phyloP scores from a whole-genome alignment of 2,888 invertebrate genomes.

The Lithophane leautieri region DNA sequence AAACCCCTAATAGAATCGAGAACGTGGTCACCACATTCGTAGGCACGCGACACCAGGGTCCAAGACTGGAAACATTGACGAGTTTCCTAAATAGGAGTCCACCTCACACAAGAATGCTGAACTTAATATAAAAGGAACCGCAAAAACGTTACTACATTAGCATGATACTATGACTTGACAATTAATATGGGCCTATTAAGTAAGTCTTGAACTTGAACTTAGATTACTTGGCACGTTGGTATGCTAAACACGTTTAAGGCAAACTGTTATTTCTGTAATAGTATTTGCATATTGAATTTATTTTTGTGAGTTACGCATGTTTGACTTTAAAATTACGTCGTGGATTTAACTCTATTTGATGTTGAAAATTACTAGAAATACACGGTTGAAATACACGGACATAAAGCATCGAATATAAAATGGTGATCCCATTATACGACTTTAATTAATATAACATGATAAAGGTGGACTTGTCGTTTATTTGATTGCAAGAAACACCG shows the following conservation, averaged over 20 bases:
- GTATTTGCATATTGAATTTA: slow-evolving; percentile 15
- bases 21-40: slow-evolving; percentile 65
- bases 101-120: slow-evolving; percentile 74
- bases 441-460: slow-evolving; percentile 62
- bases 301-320: slow-evolving; percentile 4
- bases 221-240: slow-evolving; percentile 21
- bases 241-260: slow-evolving; percentile 41
- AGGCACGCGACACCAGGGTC: slow-evolving; percentile 80
- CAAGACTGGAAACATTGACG: slow-evolving; percentile 76
- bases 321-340: slow-evolving; percentile 17
- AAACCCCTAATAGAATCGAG: background rate
- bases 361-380: background rate
- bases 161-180: slow-evolving; percentile 61
- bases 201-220: slow-evolving; percentile 43
- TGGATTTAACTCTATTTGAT: slow-evolving; percentile 7
- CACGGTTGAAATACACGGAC: no score
- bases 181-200: slow-evolving; percentile 59
- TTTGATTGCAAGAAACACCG: slow-evolving; percentile 48
- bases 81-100: slow-evolving; percentile 82
- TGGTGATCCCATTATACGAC: slow-evolving; percentile 41
- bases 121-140: slow-evolving; percentile 74
- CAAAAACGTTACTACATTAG: slow-evolving; percentile 65
- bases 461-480: slow-evolving; percentile 63
- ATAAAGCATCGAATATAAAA: slow-evolving; percentile 50
- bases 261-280: slow-evolving; percentile 25